Conservation (phyloP, 2,797 vertebrate species). For the Channallabes apus region DNA sequence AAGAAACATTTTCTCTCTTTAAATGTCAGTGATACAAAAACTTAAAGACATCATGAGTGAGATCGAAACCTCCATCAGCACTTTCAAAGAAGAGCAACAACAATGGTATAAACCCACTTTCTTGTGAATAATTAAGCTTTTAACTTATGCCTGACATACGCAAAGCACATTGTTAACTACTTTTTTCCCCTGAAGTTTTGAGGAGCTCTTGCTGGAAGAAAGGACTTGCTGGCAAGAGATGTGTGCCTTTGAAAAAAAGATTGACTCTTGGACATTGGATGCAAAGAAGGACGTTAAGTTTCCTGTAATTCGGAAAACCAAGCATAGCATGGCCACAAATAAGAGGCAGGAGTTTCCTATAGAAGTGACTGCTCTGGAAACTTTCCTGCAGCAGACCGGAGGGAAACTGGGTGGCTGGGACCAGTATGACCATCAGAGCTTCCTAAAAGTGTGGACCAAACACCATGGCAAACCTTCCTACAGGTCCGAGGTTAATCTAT, state of each 20-base stretch:
- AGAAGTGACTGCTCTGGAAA: conserved; percentile 83
- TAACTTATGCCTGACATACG: background rate
- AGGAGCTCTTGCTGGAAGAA: conserved; percentile 87
- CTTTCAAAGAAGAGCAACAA: conserved; percentile 84
- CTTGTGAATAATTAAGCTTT: background rate
- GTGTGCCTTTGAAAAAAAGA: conserved; percentile 81
- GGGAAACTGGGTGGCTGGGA: conserved; percentile 88
- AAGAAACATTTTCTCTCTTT: background rate
- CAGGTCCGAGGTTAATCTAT: conserved; percentile 77
- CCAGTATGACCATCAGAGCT: conserved; percentile 85
- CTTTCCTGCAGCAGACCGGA: conserved; percentile 83
- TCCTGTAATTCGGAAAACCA: conserved; percentile 59
- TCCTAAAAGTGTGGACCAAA: conserved; percentile 80
- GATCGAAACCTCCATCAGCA: conserved; percentile 82
- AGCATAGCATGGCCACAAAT: conserved; percentile 59
- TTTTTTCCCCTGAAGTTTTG: conserved; percentile 74
- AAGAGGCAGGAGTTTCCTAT: conserved; percentile 67
- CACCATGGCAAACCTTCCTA: conserved; percentile 77
- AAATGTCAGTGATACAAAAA: conserved; percentile 70
- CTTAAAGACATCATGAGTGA: conserved; percentile 88
- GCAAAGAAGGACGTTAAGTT: conserved; percentile 63
- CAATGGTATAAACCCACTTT: conserved; percentile 61
- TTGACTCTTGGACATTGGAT: conserved; percentile 77
- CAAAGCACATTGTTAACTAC: background rate
- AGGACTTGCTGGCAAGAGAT: conserved; percentile 80